phyloP scores from a whole-genome alignment of 2,113 vertebrate species.

The Anas platyrhynchos region DNA sequence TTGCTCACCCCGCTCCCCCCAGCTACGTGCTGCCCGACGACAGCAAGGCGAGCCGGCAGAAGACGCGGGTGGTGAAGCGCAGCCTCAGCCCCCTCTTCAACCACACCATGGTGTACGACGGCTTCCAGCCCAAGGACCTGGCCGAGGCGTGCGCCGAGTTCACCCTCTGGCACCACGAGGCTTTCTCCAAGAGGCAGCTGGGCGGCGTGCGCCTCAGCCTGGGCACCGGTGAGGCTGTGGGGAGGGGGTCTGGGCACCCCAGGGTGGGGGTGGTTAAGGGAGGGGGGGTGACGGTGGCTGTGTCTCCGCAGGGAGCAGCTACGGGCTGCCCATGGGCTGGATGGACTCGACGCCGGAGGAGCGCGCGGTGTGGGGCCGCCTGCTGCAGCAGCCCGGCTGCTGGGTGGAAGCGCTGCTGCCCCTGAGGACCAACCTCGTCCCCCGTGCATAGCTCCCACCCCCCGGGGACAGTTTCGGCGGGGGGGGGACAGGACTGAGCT shows the following conservation, averaged over 20 bases:
- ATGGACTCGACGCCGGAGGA: constrained; percentile 96
- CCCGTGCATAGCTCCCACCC: constrained; percentile 57
- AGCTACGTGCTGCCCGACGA: constrained; percentile 94
- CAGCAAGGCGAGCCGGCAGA: constrained; percentile 88
- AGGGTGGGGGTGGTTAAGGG: accelerated
- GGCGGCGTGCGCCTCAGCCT: constrained; percentile 91
- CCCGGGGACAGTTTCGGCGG: accelerated
- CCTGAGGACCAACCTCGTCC: constrained; percentile 85
- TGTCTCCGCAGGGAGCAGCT: constrained; percentile 83
- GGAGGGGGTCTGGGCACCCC: background rate
- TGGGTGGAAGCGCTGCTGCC: constrained; percentile 90
- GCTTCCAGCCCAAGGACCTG: constrained; percentile 88
- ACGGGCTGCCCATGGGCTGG: constrained; percentile 88
- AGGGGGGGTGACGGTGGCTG: accelerated
- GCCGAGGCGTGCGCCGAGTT: constrained; percentile 91
- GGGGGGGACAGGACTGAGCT: background rate
- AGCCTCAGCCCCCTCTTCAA: constrained; percentile 90
- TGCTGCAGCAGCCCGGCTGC: constrained; percentile 83
- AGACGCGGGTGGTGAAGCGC: constrained; percentile 85
- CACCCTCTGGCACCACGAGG: constrained; percentile 89
- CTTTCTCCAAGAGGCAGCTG: constrained; percentile 80
- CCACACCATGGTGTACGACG: constrained; percentile 99
- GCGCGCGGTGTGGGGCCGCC: constrained; percentile 79
- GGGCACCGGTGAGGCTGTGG: constrained; percentile 83
- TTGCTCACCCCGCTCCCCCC: background rate